These are phyloP conservation scores for Octopus bimaculoides DNA, from an alignment of 1,140 invertebrate species.

Conservation along the genomic window DNA sequence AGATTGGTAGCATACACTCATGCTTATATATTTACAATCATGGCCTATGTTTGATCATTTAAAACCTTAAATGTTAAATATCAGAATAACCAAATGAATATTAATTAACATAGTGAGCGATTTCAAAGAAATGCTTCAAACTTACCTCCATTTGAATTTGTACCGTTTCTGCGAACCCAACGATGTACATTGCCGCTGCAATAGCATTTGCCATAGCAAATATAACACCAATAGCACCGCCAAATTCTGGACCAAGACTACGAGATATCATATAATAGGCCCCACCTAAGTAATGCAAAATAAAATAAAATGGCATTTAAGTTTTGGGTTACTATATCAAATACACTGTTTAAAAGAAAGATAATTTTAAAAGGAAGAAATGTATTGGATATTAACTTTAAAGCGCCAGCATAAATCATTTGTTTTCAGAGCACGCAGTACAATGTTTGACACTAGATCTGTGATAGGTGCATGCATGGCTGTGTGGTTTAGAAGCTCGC, in stretches of 20 bases:
- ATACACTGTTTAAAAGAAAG: too few relatives aligned
- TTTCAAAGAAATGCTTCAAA: not conserved
- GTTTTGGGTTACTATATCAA: too few relatives aligned
- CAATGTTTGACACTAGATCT: too few relatives aligned
- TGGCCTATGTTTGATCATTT: not conserved
- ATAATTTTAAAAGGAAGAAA: too few relatives aligned
- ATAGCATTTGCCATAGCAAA: constrained; percentile 96
- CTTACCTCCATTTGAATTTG: constrained; percentile 50
- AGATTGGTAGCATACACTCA: not conserved
- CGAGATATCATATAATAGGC: constrained; percentile 98
- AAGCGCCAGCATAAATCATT: too few relatives aligned
- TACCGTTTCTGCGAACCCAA: constrained; percentile 94
- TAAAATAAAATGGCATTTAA: not conserved
- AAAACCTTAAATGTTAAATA: not conserved
- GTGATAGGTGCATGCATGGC: too few relatives aligned
- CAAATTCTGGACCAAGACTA: constrained; percentile 95
- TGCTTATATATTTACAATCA: not conserved
- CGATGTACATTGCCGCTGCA: constrained; percentile 94
- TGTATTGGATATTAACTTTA: too few relatives aligned
- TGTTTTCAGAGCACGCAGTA: too few relatives aligned
- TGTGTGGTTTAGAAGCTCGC: too few relatives aligned
- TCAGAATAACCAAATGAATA: not conserved
- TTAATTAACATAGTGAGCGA: not conserved
- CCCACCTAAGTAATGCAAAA: constrained; percentile 68
- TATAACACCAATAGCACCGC: constrained; percentile 93